A percentile compares a stretch with the other conserved stretches of the same genome.
These are phyloP conservation scores for Plutomurus gul DNA, from an alignment of 1,140 invertebrate genomes.

Conservation along the genomic window DNA sequence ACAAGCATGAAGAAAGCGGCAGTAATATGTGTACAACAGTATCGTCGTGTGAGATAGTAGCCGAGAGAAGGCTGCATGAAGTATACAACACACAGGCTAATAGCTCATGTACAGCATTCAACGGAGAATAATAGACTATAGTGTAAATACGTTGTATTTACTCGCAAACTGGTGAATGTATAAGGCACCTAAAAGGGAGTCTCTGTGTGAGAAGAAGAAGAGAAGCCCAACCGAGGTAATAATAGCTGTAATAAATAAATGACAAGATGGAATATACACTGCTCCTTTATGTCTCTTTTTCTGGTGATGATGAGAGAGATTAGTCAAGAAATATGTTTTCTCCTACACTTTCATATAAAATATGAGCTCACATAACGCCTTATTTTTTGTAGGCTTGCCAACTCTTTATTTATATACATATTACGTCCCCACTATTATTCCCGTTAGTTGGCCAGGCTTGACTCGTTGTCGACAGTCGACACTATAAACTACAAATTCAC, in stretches of 20 bases:
- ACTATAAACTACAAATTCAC: too few relatives aligned
- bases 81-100: too few relatives aligned
- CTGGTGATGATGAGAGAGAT: conserved; percentile 31
- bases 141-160: too few relatives aligned
- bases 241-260: conserved; percentile 35
- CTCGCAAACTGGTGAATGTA: too few relatives aligned
- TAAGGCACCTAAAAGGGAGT: too few relatives aligned
- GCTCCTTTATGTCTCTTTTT: conserved; percentile 33
- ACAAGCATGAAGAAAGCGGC: too few relatives aligned
- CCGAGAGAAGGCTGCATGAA: too few relatives aligned
- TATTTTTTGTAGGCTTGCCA: neutral
- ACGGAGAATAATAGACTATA: too few relatives aligned
- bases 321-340: conserved; percentile 30
- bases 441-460: too few relatives aligned
- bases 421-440: neutral
- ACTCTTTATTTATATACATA: conserved; percentile 6
- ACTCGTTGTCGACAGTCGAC: too few relatives aligned
- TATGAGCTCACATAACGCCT: conserved; percentile 9
- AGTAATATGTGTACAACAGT: neutral
- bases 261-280: conserved; percentile 2
- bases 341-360: conserved; percentile 8
- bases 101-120: too few relatives aligned
- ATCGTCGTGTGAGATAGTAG: too few relatives aligned
- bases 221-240: neutral
- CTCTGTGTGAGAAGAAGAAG: neutral